phyloP scores from a whole-genome alignment of 2,797 vertebrate genomes.

The Notolepis coatsorum region DNA sequence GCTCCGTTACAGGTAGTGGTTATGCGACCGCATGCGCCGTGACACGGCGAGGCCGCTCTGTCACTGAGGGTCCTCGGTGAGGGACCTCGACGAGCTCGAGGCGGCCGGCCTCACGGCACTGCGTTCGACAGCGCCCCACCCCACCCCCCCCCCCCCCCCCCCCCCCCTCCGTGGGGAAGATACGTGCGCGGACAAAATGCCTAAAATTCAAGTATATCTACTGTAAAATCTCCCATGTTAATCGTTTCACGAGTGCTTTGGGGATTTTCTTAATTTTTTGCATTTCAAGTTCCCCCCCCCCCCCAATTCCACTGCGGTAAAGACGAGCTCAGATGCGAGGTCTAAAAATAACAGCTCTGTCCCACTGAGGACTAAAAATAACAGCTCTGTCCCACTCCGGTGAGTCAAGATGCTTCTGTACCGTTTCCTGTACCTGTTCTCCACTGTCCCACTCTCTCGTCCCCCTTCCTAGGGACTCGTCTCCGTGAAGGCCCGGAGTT shows the following conservation, averaged over 20 bases:
- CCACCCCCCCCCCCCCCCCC: too few species aligned
- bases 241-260: background rate
- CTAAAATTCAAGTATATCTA: too few species aligned
- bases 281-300: slow-evolving; percentile 59
- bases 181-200: too few species aligned
- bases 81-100: too few species aligned
- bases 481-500: too few species aligned
- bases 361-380: background rate
- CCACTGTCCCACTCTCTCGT: slow-evolving; percentile 1
- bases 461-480: background rate
- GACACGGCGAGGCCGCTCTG: slow-evolving; percentile 14
- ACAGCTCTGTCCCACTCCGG: slow-evolving; percentile 4
- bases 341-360: background rate
- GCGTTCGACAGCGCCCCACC: slow-evolving; percentile 1
- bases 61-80: too few species aligned
- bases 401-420: slow-evolving; percentile 40
- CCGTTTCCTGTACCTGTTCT: slow-evolving; percentile 16
- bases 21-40: slow-evolving; percentile 6
- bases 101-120: too few species aligned
- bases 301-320: slow-evolving; percentile 25
- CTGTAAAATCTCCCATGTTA: background rate
- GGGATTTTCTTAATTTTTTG: slow-evolving; percentile 22
- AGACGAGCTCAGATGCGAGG: slow-evolving; percentile 23
- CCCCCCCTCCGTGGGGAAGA: too few species aligned
- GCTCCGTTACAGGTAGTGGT: too few species aligned